A percentile compares a stretch with the other conserved stretches of the same genome.
Conservation (phyloP, 2,888 invertebrate species). For the Pyrrhopygopsis socrates region DNA sequence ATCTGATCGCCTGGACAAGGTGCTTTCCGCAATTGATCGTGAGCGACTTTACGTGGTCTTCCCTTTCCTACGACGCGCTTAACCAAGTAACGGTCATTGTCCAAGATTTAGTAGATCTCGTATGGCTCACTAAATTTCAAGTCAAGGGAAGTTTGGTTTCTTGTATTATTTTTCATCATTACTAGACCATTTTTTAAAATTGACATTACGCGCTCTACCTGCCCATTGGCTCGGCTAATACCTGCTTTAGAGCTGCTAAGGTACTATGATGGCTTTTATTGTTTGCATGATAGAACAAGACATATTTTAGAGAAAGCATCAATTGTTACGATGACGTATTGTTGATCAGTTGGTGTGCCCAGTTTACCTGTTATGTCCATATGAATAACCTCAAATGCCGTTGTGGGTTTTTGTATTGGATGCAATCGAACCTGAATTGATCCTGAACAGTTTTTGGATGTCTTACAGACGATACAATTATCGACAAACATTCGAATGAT, state of each 20-base stretch:
- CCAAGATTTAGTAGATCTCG: slow-evolving; percentile 47
- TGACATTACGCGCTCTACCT: slow-evolving; percentile 39
- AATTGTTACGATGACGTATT: slow-evolving; percentile 72
- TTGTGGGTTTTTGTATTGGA: slow-evolving; percentile 58
- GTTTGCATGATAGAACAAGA: slow-evolving; percentile 57
- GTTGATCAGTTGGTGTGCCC: slow-evolving; percentile 28
- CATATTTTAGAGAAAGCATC: slow-evolving; percentile 73
- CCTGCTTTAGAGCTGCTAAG: slow-evolving; percentile 74
- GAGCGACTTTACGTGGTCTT: slow-evolving; percentile 71
- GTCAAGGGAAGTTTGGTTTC: slow-evolving; percentile 74
- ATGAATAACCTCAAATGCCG: slow-evolving; percentile 38
- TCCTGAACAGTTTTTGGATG: slow-evolving; percentile 70
- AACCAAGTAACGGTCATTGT: slow-evolving; percentile 63
- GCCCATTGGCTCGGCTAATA: slow-evolving; percentile 72
- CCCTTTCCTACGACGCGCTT: slow-evolving; percentile 65
- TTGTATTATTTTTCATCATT: slow-evolving; percentile 76
- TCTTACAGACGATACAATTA: slow-evolving; percentile 71
- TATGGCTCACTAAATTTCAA: slow-evolving; percentile 75
- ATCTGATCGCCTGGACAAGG: slow-evolving; percentile 28
- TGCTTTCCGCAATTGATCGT: slow-evolving; percentile 73
- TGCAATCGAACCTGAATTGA: slow-evolving; percentile 68
- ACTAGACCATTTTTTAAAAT: slow-evolving; percentile 70
- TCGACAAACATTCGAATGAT: slow-evolving; percentile 29
- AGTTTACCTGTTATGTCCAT: slow-evolving; percentile 77
- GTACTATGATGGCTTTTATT: slow-evolving; percentile 35